Conservation (phyloP, 2,797 vertebrate genomes). For the Notamacropus eugenii region DNA sequence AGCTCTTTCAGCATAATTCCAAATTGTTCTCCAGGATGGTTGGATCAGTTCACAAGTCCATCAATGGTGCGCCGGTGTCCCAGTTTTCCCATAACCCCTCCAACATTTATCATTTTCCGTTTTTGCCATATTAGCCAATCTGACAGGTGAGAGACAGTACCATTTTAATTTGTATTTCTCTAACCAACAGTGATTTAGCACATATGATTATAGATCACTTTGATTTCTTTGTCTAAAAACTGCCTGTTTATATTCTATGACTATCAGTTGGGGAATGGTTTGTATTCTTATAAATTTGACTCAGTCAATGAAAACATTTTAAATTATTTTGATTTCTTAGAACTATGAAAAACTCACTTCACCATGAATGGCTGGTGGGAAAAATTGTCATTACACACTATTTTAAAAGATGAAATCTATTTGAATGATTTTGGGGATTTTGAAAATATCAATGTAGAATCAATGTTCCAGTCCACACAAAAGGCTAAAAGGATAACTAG, state of each 20-base stretch:
- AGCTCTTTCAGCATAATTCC: too few species aligned
- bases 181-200: neutral
- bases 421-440: too few species aligned
- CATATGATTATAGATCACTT: neutral
- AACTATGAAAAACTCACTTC: neutral
- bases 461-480: too few species aligned
- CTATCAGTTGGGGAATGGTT: neutral
- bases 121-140: neutral
- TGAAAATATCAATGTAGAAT: too few species aligned
- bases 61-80: too few species aligned
- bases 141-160: neutral
- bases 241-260: neutral
- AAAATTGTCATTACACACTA: neutral
- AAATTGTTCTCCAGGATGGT: too few species aligned
- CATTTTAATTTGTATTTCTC: too few species aligned
- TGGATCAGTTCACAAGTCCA: too few species aligned
- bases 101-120: too few species aligned
- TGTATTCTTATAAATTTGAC: neutral
- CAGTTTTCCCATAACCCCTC: neutral
- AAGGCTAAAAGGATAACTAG: too few species aligned
- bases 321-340: neutral
- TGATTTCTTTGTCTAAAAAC: neutral
- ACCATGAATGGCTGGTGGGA: neutral
- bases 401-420: neutral
- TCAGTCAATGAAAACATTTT: neutral